Evolutionary conservation across 2,888 invertebrate genomes (phyloP), one percentile per base, ranked within the genome.

Genomic region (Drosophila cognata): DNA sequence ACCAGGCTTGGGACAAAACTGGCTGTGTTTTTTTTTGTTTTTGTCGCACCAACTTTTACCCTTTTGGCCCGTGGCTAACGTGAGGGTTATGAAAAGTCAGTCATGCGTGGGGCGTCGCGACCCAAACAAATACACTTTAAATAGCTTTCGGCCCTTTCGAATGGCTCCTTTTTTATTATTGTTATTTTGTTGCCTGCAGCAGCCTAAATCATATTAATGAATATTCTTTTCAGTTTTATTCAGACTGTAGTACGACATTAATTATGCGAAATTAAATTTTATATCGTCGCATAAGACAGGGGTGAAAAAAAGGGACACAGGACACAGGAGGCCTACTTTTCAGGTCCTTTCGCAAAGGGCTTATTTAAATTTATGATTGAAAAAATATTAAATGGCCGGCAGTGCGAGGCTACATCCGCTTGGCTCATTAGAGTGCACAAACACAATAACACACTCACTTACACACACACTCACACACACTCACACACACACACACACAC

Each of bases 201-300:
- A 63, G 75, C 71, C 87, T 66, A 88, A 90, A 89, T 84, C 88
- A 89, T 78, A 78, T 87, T 89, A 83, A 81, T 81, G 81, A 81
- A 77, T 84, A 76, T 90, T 81, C 88, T 76, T 85, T 71, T 71
- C 33, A 33, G 33, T 33, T 33, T 33, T 75, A 76, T 70, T 72
- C 29, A 43, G 71, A 38, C 77, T 75, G 70, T 77, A 77, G 38
- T 74, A 68, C 56, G 65, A 79, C 89, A 90, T 87, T 90, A 87
- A 89, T 87, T 87, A 87, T 87, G 89, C 82, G 80, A 90, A 87
- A 87, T 87, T 87, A 90, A 87, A 87, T 87, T 89, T 84, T 72
- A 87, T 88, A 82, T 87, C 75, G 82, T 87, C 87, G 87, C 87
- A 84, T 90, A 88, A 86, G 77, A 73, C 41, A 55, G 10, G 13